Base-by-base conservation (phyloP, 1,140 invertebrate genomes). In the Aphelinus atriplicis region DNA sequence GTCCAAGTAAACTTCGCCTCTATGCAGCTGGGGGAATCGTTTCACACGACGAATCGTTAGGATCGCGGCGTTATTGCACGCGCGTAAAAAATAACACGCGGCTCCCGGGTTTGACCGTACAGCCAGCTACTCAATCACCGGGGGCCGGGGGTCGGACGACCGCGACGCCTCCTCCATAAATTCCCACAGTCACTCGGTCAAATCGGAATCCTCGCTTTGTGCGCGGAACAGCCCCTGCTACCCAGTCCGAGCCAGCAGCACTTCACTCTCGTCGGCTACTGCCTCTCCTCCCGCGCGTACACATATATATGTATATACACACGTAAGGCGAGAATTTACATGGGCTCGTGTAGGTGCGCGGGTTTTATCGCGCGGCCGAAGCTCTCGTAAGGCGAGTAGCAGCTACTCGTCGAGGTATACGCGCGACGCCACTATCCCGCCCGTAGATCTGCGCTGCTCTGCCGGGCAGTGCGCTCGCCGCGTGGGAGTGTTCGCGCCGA, bases 241-340 rank as follows among this genome's bases (percentile, higher is more conserved):
- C 26, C 26, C 26, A 26, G 26, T 26, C 26, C 26, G 26, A 26
- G 26, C 26, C 26, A 26, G 26, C 26, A 26, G 26, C 26, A 26
- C 26, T 26, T 26, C 26, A 26, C 26, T 26, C 26, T 26, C 26
- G 26, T 26, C 26, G 26, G 26, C 26, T 26, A 26, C 26, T 26
- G 26, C 26, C 26, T 73, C 79, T 77, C 63, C 71, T 63, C 10
- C 50, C 7, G 55, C 65, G 51, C 46, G 26, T 26, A 26, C 26
- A 26, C 26, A 26, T 26, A 26, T 26, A 26, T 26, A 26, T 26
- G 26, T 26, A 26, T 26, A 26, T 26, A 26, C 26, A 26, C 71
- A 53, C 76, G 81, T 79, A 78, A 80, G 79, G 58, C 67, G 61
- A 68, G 78, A 80, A 85, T 85, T 85, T 84, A 82, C 83, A 84